Evolutionary conservation across 2,113 vertebrate genomes (phyloP).

Genomic region (Poecile atricapillus): DNA sequence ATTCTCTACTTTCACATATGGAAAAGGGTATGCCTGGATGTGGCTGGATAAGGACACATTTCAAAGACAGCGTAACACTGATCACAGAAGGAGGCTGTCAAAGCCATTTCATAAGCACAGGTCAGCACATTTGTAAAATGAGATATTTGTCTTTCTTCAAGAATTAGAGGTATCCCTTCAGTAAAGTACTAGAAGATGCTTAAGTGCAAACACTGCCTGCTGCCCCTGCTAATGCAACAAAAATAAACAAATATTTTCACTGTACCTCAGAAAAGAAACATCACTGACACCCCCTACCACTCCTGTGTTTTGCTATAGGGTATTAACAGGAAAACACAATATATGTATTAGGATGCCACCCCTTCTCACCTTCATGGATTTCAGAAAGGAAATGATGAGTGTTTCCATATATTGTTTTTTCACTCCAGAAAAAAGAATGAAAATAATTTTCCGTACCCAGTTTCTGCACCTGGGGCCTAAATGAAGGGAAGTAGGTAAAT

Average conservation of each 20-base stretch:
- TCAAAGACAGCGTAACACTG: not conserved
- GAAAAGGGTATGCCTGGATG: not conserved
- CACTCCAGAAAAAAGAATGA: not conserved
- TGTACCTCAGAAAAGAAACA: not conserved
- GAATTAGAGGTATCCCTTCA: not conserved
- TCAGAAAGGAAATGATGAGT: slow-evolving; percentile 5
- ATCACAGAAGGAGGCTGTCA: not conserved
- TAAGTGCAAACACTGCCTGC: not conserved
- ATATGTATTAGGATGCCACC: not conserved
- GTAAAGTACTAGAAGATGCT: not conserved
- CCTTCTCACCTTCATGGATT: not conserved
- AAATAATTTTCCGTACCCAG: slow-evolving; percentile 20
- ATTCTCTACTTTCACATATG: not conserved
- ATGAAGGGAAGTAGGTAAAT: slow-evolving; percentile 55
- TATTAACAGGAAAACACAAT: not conserved
- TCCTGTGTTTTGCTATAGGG: not conserved
- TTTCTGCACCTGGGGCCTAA: slow-evolving; percentile 51
- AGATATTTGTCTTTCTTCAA: not conserved
- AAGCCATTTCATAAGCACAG: not conserved
- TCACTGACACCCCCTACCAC: not conserved
- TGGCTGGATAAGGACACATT: not conserved
- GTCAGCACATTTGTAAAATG: not conserved
- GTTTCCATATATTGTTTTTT: slow-evolving; percentile 12
- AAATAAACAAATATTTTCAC: slow-evolving; percentile 11
- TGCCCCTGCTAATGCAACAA: not conserved